These are phyloP conservation scores for Carassius auratus DNA, from an alignment of 2,113 vertebrate species.

Conservation along the genomic window DNA sequence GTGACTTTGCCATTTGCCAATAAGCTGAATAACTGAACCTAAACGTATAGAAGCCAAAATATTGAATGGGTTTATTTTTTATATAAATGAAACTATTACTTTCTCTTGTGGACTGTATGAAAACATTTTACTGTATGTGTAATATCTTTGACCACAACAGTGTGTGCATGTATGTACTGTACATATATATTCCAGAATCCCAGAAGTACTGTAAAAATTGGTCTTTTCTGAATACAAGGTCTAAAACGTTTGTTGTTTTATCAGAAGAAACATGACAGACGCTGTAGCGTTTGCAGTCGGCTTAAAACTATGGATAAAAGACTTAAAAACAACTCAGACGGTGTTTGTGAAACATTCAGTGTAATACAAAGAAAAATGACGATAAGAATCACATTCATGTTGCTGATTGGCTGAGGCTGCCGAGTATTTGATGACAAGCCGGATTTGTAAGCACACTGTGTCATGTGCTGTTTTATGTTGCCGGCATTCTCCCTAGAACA, in stretches of 20 bases:
- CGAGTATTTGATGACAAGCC: not conserved
- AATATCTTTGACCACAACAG: no score
- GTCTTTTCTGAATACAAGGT: not conserved
- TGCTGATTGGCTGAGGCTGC: slow-evolving; percentile 7
- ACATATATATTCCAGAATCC: no score
- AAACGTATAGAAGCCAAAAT: no score
- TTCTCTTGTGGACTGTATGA: no score
- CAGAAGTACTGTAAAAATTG: slow-evolving; percentile 1
- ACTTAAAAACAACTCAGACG: slow-evolving; percentile 5
- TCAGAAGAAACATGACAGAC: not conserved
- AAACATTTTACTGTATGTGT: no score
- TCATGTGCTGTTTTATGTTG: not conserved
- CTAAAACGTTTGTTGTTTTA: not conserved
- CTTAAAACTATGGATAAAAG: not conserved
- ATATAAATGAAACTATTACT: no score
- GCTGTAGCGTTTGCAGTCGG: not conserved
- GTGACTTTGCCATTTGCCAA: no score
- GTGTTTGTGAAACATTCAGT: slow-evolving; percentile 5
- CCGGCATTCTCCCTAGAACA: not conserved
- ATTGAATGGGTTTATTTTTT: no score
- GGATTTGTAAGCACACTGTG: not conserved
- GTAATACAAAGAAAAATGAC: slow-evolving; percentile 3
- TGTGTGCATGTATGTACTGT: no score
- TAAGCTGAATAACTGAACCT: no score
- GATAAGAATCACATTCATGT: slow-evolving; percentile 1